Conservation (phyloP, 53 echinoderm and acorn worm genomes). For the Zoroaster sp. region DNA sequence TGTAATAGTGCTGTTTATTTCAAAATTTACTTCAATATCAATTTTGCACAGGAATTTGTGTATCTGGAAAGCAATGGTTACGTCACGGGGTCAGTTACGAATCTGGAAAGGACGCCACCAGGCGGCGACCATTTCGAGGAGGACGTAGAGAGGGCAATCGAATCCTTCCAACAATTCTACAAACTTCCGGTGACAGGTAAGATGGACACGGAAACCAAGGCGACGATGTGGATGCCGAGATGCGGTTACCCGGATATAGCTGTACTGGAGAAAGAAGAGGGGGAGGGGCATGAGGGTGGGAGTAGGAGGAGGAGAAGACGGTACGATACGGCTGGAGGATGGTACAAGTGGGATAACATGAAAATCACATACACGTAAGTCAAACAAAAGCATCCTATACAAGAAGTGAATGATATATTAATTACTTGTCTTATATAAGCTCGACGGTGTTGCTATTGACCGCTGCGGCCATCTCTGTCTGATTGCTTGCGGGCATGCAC, state of each 20-base stretch:
- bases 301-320: conserved; percentile 58
- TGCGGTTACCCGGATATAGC: conserved; percentile 85
- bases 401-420: too few species aligned
- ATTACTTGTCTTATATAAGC: too few species aligned
- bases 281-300: not conserved
- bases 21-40: too few species aligned
- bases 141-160: conserved; percentile 59
- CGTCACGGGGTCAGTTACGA: conserved; percentile 35
- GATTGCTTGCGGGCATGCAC: too few species aligned
- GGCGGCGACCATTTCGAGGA: conserved; percentile 43
- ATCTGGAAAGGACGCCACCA: conserved; percentile 30
- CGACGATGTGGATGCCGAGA: conserved; percentile 75
- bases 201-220: conserved; percentile 69
- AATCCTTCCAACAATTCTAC: conserved; percentile 76
- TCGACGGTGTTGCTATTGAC: too few species aligned
- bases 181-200: conserved; percentile 62
- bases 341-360: conserved; percentile 75
- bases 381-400: too few species aligned
- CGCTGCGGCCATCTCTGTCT: too few species aligned
- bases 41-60: conserved; percentile 53
- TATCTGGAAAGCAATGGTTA: conserved; percentile 70
- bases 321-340: conserved; percentile 68
- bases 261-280: conserved; percentile 42
- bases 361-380: conserved; percentile 75
- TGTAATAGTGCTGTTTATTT: too few species aligned